phyloP scores from a whole-genome alignment of 2,888 invertebrate species.

The Lycia hirtaria region DNA sequence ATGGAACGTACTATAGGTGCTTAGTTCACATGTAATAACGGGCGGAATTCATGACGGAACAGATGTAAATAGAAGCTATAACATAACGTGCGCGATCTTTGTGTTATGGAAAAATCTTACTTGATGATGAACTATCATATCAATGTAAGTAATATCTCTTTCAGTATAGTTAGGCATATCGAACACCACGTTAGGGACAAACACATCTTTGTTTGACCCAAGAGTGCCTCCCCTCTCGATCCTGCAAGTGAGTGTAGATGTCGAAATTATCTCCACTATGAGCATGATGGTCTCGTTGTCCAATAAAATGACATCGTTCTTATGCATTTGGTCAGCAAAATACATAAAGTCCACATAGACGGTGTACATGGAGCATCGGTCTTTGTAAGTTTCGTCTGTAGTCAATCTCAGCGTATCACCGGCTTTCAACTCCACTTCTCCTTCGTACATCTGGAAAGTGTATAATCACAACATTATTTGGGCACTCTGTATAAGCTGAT shows the following conservation, averaged over 20 bases:
- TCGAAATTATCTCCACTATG: slow-evolving; percentile 85
- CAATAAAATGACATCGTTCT: slow-evolving; percentile 76
- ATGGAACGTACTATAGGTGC: no score
- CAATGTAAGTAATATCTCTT: slow-evolving; percentile 65
- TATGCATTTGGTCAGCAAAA: slow-evolving; percentile 78
- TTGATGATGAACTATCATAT: slow-evolving; percentile 69
- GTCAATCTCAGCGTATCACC: slow-evolving; percentile 81
- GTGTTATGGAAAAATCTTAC: no score
- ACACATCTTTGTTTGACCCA: slow-evolving; percentile 74
- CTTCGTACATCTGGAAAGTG: slow-evolving; percentile 63
- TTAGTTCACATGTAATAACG: no score
- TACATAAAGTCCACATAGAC: slow-evolving; percentile 84
- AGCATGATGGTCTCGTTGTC: slow-evolving; percentile 91
- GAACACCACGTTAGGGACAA: slow-evolving; percentile 69
- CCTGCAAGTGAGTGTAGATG: slow-evolving; percentile 72
- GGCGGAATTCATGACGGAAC: no score
- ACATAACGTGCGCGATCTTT: no score
- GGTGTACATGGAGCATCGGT: slow-evolving; percentile 82
- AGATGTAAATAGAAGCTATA: no score
- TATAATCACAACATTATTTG: background rate
- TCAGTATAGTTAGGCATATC: slow-evolving; percentile 73
- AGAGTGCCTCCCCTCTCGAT: slow-evolving; percentile 71
- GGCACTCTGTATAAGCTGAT: background rate
- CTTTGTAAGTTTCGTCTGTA: slow-evolving; percentile 83
- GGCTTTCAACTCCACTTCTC: slow-evolving; percentile 65